These are phyloP conservation scores for Etia nguti DNA, from an alignment of 2,113 vertebrate species.

Conservation along the genomic window DNA sequence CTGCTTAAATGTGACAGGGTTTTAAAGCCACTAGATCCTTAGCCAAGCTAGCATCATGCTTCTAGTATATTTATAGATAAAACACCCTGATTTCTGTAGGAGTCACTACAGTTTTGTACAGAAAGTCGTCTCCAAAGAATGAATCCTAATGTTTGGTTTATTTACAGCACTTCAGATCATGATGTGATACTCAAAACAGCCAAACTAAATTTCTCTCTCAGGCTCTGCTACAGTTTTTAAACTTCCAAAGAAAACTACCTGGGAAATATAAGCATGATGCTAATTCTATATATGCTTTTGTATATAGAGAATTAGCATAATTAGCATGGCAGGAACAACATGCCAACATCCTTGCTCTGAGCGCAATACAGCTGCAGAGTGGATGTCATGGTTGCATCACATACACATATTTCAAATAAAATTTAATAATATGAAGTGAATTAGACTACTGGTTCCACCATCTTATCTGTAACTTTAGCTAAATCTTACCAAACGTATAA, in stretches of 20 bases:
- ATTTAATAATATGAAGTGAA: fast-evolving
- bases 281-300: neutral
- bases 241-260: neutral
- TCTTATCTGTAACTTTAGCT: neutral
- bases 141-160: neutral
- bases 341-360: fast-evolving
- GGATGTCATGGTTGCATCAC: neutral
- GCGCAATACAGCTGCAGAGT: neutral
- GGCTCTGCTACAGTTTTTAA: neutral
- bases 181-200: neutral
- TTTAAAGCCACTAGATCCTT: neutral
- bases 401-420: neutral
- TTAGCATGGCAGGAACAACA: neutral
- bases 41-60: neutral
- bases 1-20: neutral
- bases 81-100: neutral
- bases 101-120: neutral
- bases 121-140: neutral
- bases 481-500: neutral
- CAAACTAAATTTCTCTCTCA: neutral
- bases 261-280: neutral
- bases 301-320: neutral
- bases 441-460: neutral
- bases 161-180: neutral
- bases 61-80: neutral